phyloP scores from a whole-genome alignment of 2,888 invertebrate species.

The Vesta saturnalis region DNA sequence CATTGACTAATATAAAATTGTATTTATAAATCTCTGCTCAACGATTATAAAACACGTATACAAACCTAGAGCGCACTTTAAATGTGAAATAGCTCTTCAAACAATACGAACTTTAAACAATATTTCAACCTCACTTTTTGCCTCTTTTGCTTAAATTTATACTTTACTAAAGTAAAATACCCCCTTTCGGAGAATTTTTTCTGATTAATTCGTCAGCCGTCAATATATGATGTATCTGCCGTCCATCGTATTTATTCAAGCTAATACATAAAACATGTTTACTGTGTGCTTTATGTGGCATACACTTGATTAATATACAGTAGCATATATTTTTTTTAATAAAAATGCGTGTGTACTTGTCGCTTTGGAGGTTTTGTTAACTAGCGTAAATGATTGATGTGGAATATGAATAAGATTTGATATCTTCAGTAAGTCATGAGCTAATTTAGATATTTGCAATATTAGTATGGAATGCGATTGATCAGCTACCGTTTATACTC shows the following conservation, averaged over 20 bases:
- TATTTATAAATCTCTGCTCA: too few species aligned
- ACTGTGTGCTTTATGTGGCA: neutral
- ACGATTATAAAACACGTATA: neutral
- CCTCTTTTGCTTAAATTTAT: neutral
- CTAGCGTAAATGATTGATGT: neutral
- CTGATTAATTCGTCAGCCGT: neutral
- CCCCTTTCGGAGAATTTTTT: neutral
- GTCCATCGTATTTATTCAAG: neutral
- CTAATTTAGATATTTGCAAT: neutral
- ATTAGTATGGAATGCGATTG: slow-evolving; percentile 1
- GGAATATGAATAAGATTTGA: too few species aligned
- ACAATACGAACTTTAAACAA: neutral
- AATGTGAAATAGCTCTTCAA: neutral
- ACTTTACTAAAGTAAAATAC: neutral
- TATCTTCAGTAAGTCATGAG: neutral
- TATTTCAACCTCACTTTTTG: neutral
- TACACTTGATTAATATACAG: slow-evolving; percentile 10
- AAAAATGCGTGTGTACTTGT: neutral
- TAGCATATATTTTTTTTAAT: neutral
- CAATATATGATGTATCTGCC: slow-evolving; percentile 3
- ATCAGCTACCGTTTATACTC: neutral
- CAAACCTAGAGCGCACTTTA: neutral
- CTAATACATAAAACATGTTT: slow-evolving; percentile 15
- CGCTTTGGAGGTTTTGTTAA: neutral
- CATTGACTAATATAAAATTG: too few species aligned